phyloP scores from a whole-genome alignment of 2,797 vertebrate species.

The Petrocephalus sullivani region DNA sequence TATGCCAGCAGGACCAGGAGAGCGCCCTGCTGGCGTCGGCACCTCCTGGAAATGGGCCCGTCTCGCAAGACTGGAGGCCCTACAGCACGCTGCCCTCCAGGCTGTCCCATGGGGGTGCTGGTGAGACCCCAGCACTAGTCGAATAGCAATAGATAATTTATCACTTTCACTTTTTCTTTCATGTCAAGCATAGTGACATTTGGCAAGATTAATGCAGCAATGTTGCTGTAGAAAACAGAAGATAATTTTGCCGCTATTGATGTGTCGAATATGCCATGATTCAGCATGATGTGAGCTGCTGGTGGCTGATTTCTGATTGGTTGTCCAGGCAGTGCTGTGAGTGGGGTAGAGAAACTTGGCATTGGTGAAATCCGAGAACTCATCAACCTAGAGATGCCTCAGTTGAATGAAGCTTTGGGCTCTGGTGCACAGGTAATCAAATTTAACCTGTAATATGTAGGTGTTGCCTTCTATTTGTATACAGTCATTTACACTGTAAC shows the following conservation, averaged over 20 bases:
- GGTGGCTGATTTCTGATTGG: constrained; percentile 7
- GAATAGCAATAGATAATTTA: background rate
- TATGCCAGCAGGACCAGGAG: constrained; percentile 73
- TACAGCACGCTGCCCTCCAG: constrained; percentile 66
- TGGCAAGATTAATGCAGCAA: too few relatives aligned
- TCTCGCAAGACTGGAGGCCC: constrained; percentile 54
- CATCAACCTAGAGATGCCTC: constrained; percentile 57
- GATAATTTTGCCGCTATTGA: background rate
- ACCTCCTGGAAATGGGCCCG: constrained; percentile 36
- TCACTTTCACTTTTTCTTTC: background rate
- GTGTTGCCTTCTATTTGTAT: background rate
- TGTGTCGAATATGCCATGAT: background rate
- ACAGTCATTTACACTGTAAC: background rate
- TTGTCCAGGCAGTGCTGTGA: constrained; percentile 39
- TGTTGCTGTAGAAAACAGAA: background rate
- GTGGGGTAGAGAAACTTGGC: constrained; percentile 46
- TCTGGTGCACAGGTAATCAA: constrained; percentile 54
- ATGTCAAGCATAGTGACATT: background rate
- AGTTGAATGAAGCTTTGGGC: constrained; percentile 43
- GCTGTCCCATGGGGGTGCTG: constrained; percentile 53
- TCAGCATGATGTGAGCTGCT: background rate
- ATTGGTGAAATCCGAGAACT: constrained; percentile 52
- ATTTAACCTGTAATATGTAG: background rate
- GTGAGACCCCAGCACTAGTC: constrained; percentile 40
- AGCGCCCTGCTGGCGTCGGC: constrained; percentile 49